These are phyloP conservation scores for Lytechinus variegatus DNA, from an alignment of 35 echinoderm and acorn worm species.

Conservation along the genomic window DNA sequence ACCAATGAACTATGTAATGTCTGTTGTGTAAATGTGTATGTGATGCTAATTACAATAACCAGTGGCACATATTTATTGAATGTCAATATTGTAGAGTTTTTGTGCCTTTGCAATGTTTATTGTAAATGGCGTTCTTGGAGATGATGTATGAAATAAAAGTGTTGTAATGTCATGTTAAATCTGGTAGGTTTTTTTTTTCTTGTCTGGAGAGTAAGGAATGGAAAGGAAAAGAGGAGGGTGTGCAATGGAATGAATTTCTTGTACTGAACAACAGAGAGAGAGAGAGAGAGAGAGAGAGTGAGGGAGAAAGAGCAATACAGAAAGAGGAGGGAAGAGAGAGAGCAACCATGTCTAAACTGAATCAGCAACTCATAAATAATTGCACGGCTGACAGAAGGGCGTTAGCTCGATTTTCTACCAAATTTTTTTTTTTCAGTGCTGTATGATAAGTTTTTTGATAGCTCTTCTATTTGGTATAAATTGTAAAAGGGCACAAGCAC, in stretches of 20 bases:
- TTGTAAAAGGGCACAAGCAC: too few relatives aligned
- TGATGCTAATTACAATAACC: not conserved
- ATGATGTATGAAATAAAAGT: constrained; percentile 1
- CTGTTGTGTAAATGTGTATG: not conserved
- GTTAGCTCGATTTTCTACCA: too few relatives aligned
- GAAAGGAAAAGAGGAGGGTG: not conserved
- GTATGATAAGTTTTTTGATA: too few relatives aligned
- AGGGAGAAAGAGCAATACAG: not conserved
- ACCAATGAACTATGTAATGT: not conserved
- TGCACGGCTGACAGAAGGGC: too few relatives aligned
- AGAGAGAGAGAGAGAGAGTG: not conserved
- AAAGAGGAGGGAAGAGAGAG: not conserved
- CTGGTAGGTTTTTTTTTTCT: not conserved
- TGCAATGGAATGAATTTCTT: too few relatives aligned
- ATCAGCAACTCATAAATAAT: too few relatives aligned
- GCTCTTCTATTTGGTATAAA: too few relatives aligned
- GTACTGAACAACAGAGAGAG: too few relatives aligned
- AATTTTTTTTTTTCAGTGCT: too few relatives aligned
- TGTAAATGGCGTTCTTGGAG: not conserved
- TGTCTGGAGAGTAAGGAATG: not conserved
- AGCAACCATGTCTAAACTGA: too few relatives aligned
- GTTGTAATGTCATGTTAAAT: not conserved
- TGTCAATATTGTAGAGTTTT: not conserved
- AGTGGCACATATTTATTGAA: constrained; percentile 3
- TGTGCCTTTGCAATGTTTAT: not conserved